Conservation (phyloP, 2,113 vertebrate genomes). For the Tachysurus vachellii region DNA sequence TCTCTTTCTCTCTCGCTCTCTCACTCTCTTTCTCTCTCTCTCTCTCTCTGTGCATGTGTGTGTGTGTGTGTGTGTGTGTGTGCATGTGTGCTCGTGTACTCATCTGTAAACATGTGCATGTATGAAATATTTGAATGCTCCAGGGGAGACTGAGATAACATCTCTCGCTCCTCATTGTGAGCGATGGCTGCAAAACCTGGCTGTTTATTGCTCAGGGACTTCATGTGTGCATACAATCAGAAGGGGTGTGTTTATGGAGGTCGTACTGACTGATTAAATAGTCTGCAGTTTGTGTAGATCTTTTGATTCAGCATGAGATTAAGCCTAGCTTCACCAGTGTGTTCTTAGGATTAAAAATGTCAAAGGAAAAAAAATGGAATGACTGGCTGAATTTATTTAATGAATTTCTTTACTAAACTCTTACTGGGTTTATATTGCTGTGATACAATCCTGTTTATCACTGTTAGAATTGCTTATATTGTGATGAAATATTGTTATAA, state of each 20-base stretch:
- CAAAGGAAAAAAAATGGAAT: not conserved
- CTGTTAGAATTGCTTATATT: not conserved
- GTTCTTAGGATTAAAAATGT: not conserved
- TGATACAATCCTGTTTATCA: too few species aligned
- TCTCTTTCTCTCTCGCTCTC: not conserved
- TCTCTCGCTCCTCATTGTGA: not conserved
- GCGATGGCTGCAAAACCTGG: not conserved
- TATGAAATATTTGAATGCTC: conserved; percentile 20
- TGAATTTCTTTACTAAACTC: not conserved
- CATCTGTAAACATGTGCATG: conserved; percentile 3
- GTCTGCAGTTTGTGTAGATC: not conserved
- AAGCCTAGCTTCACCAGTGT: not conserved
- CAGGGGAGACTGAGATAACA: not conserved
- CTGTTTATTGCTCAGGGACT: not conserved
- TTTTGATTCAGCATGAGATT: not conserved
- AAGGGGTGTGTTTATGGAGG: not conserved
- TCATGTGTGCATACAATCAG: not conserved
- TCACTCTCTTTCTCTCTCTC: too few species aligned
- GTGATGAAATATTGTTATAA: not conserved
- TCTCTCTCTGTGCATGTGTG: not conserved
- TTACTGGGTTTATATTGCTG: not conserved
- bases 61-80: not conserved
- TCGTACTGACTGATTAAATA: not conserved
- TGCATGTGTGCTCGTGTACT: too few species aligned
- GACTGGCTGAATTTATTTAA: not conserved